Conservation (phyloP, 2,888 invertebrate genomes). For the Lottia scabra region DNA sequence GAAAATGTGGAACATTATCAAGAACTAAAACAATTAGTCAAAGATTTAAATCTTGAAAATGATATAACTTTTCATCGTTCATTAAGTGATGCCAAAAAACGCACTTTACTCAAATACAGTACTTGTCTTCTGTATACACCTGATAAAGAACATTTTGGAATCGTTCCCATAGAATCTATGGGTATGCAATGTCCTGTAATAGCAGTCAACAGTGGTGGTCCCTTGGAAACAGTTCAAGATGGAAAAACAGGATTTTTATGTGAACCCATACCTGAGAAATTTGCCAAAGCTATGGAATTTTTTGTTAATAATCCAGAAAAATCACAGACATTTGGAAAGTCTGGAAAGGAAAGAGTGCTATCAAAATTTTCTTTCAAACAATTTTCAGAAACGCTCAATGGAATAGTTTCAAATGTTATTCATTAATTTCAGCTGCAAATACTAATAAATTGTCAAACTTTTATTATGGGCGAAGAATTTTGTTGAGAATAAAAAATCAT, state of each 20-base stretch:
- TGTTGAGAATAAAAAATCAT: too few species aligned
- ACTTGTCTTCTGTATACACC: slow-evolving; percentile 94
- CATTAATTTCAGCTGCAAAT: too few species aligned
- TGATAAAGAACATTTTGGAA: slow-evolving; percentile 97
- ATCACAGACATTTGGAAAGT: slow-evolving; percentile 79
- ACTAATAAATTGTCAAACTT: too few species aligned
- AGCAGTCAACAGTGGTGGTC: slow-evolving; percentile 95
- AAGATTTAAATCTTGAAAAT: slow-evolving; percentile 72
- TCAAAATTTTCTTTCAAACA: slow-evolving; percentile 86
- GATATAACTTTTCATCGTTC: slow-evolving; percentile 88
- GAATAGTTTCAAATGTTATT: slow-evolving; percentile 21
- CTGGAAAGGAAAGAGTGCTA: slow-evolving; percentile 80
- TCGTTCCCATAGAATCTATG: slow-evolving; percentile 99
- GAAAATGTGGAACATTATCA: slow-evolving; percentile 89
- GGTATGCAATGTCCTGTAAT: slow-evolving; percentile 92
- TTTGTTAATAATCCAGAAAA: slow-evolving; percentile 77
- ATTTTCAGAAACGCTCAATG: slow-evolving; percentile 72
- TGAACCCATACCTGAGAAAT: slow-evolving; percentile 75
- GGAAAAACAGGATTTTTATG: slow-evolving; percentile 70
- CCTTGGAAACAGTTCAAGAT: slow-evolving; percentile 85
- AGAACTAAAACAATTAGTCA: slow-evolving; percentile 79
- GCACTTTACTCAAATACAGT: slow-evolving; percentile 81
- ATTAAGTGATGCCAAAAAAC: slow-evolving; percentile 86
- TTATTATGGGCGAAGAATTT: too few species aligned
- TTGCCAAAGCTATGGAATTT: slow-evolving; percentile 82